Conservation (phyloP, 2,797 vertebrate genomes). For the Eidolon dupreanum region DNA sequence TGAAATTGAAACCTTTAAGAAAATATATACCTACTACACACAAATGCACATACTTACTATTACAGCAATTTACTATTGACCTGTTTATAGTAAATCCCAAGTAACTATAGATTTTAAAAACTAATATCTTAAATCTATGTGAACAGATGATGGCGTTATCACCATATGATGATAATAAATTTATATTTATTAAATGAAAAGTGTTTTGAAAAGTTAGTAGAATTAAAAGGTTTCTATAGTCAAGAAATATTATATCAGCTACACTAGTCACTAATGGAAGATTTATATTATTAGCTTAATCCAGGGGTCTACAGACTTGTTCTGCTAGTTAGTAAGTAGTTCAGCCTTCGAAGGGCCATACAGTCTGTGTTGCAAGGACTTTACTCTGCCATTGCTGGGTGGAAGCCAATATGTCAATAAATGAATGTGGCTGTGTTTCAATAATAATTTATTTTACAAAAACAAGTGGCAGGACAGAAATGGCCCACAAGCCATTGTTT, state of each 20-base stretch:
- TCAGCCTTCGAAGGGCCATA: background rate
- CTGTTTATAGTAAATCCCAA: background rate
- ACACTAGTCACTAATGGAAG: background rate
- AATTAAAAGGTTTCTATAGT: background rate
- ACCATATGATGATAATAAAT: background rate
- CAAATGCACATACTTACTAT: background rate
- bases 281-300: background rate
- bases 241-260: background rate
- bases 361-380: background rate
- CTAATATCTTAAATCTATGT: background rate
- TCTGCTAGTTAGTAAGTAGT: background rate
- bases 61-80: background rate
- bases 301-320: background rate
- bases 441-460: background rate
- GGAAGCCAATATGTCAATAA: background rate
- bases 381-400: background rate
- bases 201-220: background rate
- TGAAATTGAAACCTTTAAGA: background rate
- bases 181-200: constrained; percentile 14
- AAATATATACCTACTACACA: background rate
- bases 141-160: background rate
- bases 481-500: background rate
- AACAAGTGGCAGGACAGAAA: background rate
- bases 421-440: background rate
- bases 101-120: background rate